Base-by-base conservation (phyloP, 2,888 invertebrate genomes). In the Eristalis arbustorum region DNA sequence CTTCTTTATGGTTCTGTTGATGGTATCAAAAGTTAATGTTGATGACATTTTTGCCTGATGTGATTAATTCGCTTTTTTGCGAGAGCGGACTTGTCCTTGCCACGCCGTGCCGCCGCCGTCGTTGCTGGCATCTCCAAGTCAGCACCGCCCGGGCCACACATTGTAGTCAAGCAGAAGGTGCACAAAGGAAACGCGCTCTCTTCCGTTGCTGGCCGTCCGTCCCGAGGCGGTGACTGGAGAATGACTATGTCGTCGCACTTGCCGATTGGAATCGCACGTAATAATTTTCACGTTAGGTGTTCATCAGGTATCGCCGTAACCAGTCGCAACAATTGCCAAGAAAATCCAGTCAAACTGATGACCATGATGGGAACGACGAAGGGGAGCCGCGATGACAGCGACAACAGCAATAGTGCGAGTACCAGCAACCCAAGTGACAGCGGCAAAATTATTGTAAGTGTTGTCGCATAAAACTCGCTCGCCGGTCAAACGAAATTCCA, bases 21-120 rank as follows among this genome's bases (percentile, higher is more conserved):
- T 88, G 87, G 84, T 88, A 88, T 88, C 87, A 88, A 84, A 84
- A 88, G 84, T 88, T 88, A 88, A 88, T 88, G 87, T 66, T 88
- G 87, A 88, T 88, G 87, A 88, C 87, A 88, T 88, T 88, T 88
- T 88, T 88, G 87, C 87, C 74, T 88, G 87, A 88, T 84, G 87
- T 88, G 87, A 88, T 88, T 88, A 88, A 88, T 88, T 88, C 76
- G 78, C 67, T 88, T 87, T n/a, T 85, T 87, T 83, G 80, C 64
- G 68, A 82, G 87, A 78, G 87, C 74, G 83, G 63, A 73, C 68
- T 82, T 82, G 73, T 81, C 73, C 82, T 85, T 78, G 78, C 77
- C 82, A 85, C 78, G 61, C 63, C 49, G 66, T 31, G 37, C 71
- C 28, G 18, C 4, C 13, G 59, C 10, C 25, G 25, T 59, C 59